Percentiles rank a stretch among this genome's conserved stretches.
phyloP scores from a whole-genome alignment of 2,888 invertebrate genomes.

The Drosophila pseudotalamancana region DNA sequence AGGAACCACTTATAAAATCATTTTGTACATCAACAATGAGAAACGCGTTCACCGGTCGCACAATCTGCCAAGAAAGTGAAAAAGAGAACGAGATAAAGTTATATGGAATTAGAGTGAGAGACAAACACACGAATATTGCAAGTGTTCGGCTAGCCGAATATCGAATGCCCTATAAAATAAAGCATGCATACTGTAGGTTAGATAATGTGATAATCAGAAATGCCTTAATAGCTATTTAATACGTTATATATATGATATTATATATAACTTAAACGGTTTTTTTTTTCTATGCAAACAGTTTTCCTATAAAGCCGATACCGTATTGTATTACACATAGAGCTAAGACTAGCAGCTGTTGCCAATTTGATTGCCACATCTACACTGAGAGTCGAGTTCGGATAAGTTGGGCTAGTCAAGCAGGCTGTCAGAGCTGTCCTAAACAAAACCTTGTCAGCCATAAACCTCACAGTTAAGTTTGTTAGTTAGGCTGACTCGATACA shows the following conservation, averaged over 20 bases:
- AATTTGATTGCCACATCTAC: not conserved
- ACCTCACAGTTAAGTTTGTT: no score
- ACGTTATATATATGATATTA: no score
- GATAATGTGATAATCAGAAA: no score
- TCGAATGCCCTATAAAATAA: slow-evolving; percentile 8
- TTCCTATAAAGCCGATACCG: no score
- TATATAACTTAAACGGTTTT: no score
- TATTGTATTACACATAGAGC: no score
- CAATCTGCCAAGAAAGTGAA: slow-evolving; percentile 86
- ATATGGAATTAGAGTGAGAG: slow-evolving; percentile 29
- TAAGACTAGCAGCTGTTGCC: not conserved
- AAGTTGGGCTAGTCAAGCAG: not conserved
- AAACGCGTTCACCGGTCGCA: slow-evolving; percentile 94
- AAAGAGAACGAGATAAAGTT: slow-evolving; percentile 35
- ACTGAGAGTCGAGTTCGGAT: not conserved
- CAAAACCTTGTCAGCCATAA: no score
- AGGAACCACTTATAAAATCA: slow-evolving; percentile 97
- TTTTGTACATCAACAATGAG: slow-evolving; percentile 98
- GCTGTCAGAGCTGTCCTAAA: no score
- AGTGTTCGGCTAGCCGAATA: not conserved
- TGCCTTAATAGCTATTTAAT: no score
- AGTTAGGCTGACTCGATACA: no score
- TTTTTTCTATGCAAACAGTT: no score
- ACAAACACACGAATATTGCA: slow-evolving; percentile 1
- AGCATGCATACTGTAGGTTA: no score